phyloP scores from a whole-genome alignment of 2,888 invertebrate genomes.

The Ephialtes manifestator region DNA sequence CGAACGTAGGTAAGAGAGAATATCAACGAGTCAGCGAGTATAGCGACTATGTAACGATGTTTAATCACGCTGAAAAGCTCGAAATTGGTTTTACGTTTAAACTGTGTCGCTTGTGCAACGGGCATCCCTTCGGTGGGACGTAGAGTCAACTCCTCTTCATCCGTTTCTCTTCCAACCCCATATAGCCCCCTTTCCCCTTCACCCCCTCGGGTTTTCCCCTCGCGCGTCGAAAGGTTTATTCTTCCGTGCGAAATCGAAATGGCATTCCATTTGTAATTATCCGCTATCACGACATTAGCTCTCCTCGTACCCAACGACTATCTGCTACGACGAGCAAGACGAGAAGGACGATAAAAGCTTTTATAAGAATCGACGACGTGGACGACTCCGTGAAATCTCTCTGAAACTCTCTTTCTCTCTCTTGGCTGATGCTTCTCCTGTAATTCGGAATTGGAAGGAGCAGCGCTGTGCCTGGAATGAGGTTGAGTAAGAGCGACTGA shows the following conservation, averaged over 20 bases:
- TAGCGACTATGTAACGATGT: constrained; percentile 54
- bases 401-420: not conserved
- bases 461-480: constrained; percentile 43
- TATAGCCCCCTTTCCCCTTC: not conserved
- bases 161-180: not conserved
- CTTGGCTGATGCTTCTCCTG: constrained; percentile 18
- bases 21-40: constrained; percentile 62
- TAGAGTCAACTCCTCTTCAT: constrained; percentile 25
- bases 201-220: not conserved
- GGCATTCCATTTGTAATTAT: constrained; percentile 66
- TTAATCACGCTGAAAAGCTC: constrained; percentile 64
- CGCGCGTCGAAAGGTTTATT: constrained; percentile 56
- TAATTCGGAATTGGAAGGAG: constrained; percentile 58
- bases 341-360: constrained; percentile 60
- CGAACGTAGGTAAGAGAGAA: constrained; percentile 54
- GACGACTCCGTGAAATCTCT: constrained; percentile 24
- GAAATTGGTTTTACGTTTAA: constrained; percentile 63
- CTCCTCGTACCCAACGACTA: constrained; percentile 28
- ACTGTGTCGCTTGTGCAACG: constrained; percentile 41
- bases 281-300: constrained; percentile 66
- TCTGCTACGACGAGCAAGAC: constrained; percentile 32
- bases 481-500: constrained; percentile 50
- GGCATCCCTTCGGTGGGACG: constrained; percentile 13
- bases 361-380: constrained; percentile 60
- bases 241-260: constrained; percentile 61